Evolutionary conservation across 2,888 invertebrate species (phyloP).

Genomic region (Cenopis cana): DNA sequence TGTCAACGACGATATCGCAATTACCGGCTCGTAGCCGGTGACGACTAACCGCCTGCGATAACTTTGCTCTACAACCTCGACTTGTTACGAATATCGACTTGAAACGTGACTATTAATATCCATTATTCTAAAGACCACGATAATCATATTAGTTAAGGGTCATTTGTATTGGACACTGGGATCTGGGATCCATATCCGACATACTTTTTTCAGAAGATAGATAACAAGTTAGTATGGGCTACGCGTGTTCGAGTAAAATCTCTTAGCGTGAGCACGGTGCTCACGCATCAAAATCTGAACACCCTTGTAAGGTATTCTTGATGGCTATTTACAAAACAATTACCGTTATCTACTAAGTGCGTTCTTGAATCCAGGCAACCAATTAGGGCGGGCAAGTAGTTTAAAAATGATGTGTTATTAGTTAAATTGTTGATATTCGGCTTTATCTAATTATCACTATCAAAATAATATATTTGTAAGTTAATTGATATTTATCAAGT

Average conservation of each 20-base stretch:
- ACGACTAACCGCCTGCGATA: constrained; percentile 51
- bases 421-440: neutral
- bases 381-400: too few species aligned
- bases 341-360: neutral
- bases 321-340: neutral
- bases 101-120: neutral
- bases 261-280: neutral
- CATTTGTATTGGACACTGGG: neutral
- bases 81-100: neutral
- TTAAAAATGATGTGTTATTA: neutral
- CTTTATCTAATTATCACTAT: neutral
- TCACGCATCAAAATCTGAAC: neutral
- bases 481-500: neutral
- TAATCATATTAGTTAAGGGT: neutral
- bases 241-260: neutral
- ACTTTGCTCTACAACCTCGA: neutral
- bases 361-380: neutral
- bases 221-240: neutral
- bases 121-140: constrained; percentile 2
- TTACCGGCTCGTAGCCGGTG: constrained; percentile 57
- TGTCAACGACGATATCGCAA: constrained; percentile 59
- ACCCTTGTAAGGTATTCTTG: neutral
- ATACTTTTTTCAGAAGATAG: neutral
- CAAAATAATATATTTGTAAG: neutral
- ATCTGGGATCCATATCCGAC: neutral